Conservation (phyloP, 2,797 vertebrate genomes). For the Cheirogaleus major region DNA sequence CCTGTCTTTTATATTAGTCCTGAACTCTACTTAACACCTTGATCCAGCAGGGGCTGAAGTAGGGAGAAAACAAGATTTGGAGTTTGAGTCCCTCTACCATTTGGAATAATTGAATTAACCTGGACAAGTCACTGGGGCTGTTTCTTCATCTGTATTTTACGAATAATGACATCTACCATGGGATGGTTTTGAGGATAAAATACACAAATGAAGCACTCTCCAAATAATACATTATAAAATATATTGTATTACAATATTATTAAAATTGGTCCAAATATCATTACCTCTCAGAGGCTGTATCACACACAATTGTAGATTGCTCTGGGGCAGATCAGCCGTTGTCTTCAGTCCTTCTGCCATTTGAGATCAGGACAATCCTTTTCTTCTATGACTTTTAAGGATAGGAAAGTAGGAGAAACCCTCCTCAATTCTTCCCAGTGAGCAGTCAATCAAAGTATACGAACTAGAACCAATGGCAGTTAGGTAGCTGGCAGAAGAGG, state of each 20-base stretch:
- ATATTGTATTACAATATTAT: background rate
- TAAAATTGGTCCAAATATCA: background rate
- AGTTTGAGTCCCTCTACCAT: background rate
- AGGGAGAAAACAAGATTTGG: background rate
- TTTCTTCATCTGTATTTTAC: slow-evolving; percentile 24
- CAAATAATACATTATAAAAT: background rate
- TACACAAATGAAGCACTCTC: background rate
- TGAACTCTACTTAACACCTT: background rate
- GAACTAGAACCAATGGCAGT: background rate
- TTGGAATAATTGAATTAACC: background rate
- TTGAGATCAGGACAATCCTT: background rate
- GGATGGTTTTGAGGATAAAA: background rate
- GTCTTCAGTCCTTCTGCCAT: background rate
- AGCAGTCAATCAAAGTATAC: background rate
- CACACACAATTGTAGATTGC: background rate
- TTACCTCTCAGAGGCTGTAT: background rate
- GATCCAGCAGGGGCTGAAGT: background rate
- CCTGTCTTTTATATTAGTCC: background rate
- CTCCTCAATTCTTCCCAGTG: background rate
- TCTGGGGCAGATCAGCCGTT: background rate
- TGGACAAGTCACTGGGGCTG: background rate
- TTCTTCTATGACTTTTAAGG: background rate
- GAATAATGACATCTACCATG: background rate
- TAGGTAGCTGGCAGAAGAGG: background rate
- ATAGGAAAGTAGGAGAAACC: background rate